Percentiles rank a stretch among this genome's conserved stretches.
phyloP scores from a whole-genome alignment of 2,113 vertebrate genomes.

The Apus apus region DNA sequence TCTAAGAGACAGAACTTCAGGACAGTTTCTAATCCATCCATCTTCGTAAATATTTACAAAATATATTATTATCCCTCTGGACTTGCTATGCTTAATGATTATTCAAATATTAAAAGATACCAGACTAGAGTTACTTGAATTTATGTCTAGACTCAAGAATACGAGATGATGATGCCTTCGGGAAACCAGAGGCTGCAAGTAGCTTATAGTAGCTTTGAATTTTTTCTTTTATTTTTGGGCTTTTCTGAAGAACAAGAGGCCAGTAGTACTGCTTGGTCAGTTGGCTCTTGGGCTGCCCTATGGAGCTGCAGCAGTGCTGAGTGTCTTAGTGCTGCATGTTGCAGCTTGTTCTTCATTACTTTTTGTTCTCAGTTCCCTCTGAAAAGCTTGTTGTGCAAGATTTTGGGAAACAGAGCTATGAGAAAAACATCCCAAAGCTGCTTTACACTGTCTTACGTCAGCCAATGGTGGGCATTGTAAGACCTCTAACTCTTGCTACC shows the following conservation, averaged over 20 bases:
- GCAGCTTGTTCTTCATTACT: not conserved
- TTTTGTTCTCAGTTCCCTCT: not conserved
- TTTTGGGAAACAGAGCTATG: not conserved
- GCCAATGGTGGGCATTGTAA: not conserved
- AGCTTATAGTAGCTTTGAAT: not conserved
- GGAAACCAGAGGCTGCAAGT: not conserved
- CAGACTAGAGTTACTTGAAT: not conserved
- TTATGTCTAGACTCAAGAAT: not conserved
- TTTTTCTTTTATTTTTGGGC: not conserved
- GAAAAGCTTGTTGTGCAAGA: not conserved
- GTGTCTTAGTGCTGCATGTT: not conserved
- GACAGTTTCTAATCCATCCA: not conserved
- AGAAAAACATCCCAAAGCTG: not conserved
- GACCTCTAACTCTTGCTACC: not conserved
- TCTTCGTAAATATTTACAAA: not conserved
- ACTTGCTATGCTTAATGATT: not conserved
- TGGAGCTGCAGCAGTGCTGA: not conserved
- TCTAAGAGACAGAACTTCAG: not conserved
- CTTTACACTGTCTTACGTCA: not conserved
- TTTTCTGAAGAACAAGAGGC: not conserved
- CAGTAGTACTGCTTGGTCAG: not conserved
- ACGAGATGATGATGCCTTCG: not conserved
- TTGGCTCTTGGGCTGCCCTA: not conserved
- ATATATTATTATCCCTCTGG: not conserved
- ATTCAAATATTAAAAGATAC: not conserved